Conservation (phyloP, 2,113 vertebrate species). For the Seriola quinqueradiata region DNA sequence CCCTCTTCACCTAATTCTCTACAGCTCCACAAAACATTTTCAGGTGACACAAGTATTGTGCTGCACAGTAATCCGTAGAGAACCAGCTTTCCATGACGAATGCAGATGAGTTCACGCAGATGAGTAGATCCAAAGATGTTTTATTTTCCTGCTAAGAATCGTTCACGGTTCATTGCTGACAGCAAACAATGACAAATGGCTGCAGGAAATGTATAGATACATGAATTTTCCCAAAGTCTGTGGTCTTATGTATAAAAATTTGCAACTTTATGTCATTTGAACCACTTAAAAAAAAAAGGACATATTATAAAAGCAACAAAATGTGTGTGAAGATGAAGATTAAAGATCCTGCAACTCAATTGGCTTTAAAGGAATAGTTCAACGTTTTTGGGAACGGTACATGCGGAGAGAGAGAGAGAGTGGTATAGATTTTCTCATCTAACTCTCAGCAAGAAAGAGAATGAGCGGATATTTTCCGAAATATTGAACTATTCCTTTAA, state of each 20-base stretch:
- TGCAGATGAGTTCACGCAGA: slow-evolving; percentile 26
- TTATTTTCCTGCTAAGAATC: slow-evolving; percentile 38
- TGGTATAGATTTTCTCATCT: too few species aligned
- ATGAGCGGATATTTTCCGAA: not conserved
- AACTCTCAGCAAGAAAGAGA: too few species aligned
- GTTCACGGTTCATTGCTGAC: not conserved
- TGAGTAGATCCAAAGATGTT: slow-evolving; percentile 28
- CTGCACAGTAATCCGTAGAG: slow-evolving; percentile 16
- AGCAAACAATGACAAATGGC: not conserved
- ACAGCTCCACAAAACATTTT: slow-evolving; percentile 24
- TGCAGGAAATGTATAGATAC: not conserved
- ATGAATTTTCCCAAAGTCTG: not conserved
- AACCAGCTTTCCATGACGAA: slow-evolving; percentile 46
- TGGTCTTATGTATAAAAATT: not conserved
- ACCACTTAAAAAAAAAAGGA: not conserved
- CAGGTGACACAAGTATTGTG: slow-evolving; percentile 24
- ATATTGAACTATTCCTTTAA: not conserved
- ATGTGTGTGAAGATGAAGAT: not conserved
- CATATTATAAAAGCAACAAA: not conserved
- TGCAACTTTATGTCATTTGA: not conserved
- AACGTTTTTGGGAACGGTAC: too few species aligned
- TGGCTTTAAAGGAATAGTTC: not conserved
- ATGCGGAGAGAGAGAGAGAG: too few species aligned
- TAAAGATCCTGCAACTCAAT: not conserved
- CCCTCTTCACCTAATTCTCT: slow-evolving; percentile 32